Conservation (phyloP, 2,888 invertebrate species). For the Alloplasta piceator region DNA sequence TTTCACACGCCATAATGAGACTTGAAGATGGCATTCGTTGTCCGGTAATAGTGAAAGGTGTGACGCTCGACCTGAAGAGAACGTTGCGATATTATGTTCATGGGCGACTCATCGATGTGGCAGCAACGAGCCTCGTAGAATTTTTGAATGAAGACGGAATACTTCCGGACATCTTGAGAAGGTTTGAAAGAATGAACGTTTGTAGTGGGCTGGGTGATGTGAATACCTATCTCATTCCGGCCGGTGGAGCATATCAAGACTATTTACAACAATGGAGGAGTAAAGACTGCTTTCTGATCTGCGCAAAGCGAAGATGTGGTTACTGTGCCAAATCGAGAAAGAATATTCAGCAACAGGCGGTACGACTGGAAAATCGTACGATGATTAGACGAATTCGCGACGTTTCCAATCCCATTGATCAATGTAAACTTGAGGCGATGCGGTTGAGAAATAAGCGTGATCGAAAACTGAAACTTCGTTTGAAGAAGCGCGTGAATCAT, state of each 20-base stretch:
- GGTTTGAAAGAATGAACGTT: background rate
- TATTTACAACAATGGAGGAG: slow-evolving; percentile 25
- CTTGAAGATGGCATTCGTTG: background rate
- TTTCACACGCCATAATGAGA: slow-evolving; percentile 12
- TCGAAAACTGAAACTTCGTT: slow-evolving; percentile 6
- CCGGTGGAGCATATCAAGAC: slow-evolving; percentile 29
- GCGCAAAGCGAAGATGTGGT: slow-evolving; percentile 23
- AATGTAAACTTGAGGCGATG: slow-evolving; percentile 26
- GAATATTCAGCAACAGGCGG: background rate
- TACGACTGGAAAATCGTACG: slow-evolving; percentile 9
- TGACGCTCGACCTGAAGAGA: slow-evolving; percentile 11
- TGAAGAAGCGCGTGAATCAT: slow-evolving; percentile 18
- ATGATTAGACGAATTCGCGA: slow-evolving; percentile 2
- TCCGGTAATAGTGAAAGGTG: slow-evolving; percentile 2
- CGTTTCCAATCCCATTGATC: slow-evolving; percentile 37
- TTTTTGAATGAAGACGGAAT: background rate
- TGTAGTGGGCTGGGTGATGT: slow-evolving; percentile 34
- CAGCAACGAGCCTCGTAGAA: background rate
- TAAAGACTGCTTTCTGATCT: slow-evolving; percentile 31
- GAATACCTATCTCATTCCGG: slow-evolving; percentile 5
- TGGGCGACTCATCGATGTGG: slow-evolving; percentile 3
- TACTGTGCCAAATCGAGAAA: slow-evolving; percentile 2
- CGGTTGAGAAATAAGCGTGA: slow-evolving; percentile 9
- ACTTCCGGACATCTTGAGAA: background rate
- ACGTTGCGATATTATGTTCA: slow-evolving; percentile 20